phyloP scores from a whole-genome alignment of 2,797 vertebrate genomes.

The Phaenicophaeus curvirostris region DNA sequence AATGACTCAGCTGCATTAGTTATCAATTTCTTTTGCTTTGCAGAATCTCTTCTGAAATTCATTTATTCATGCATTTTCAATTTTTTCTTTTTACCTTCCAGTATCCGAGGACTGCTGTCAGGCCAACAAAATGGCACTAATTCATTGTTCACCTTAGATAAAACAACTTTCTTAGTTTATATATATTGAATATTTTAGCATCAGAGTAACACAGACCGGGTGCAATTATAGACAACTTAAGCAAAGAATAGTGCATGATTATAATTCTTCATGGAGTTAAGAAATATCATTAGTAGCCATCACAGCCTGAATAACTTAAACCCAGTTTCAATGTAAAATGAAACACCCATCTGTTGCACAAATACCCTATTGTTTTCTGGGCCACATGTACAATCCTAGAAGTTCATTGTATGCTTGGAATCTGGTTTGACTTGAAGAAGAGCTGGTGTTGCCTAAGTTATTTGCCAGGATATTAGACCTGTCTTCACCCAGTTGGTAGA shows the following conservation, averaged over 20 bases:
- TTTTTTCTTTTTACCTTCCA: conserved; percentile 6
- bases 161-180: background rate
- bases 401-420: background rate
- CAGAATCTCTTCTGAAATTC: conserved; percentile 16
- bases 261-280: conserved; percentile 24
- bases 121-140: conserved; percentile 2
- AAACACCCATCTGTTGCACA: background rate
- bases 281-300: conserved; percentile 12
- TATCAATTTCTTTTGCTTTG: conserved; percentile 14
- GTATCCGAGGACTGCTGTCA: conserved; percentile 8
- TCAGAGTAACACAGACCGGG: background rate
- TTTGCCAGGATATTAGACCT: background rate
- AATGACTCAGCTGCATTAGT: background rate
- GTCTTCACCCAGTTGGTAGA: background rate
- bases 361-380: background rate
- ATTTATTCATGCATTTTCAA: conserved; percentile 7
- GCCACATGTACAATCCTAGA: background rate
- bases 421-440: background rate
- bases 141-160: background rate
- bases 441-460: background rate
- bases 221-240: background rate
- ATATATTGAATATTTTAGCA: background rate
- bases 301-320: conserved; percentile 13
- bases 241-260: background rate
- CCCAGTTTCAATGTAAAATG: conserved; percentile 26